Conservation (phyloP, 2,888 invertebrate species). For the Schrankia costaestrigalis region DNA sequence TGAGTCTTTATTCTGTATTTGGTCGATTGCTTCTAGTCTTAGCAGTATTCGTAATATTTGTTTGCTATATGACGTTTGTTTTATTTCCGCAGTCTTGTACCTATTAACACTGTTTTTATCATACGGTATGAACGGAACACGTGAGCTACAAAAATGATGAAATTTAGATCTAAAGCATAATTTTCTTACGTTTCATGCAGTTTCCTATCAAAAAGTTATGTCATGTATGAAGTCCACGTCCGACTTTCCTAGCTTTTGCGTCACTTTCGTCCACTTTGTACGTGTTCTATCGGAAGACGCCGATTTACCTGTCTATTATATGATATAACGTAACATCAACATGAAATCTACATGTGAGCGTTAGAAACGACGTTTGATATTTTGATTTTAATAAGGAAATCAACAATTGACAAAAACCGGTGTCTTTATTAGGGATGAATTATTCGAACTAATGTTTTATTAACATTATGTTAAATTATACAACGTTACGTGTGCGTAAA, state of each 20-base stretch:
- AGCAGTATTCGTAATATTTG: slow-evolving; percentile 4
- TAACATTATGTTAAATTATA: neutral
- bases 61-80: slow-evolving; percentile 2
- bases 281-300: slow-evolving; percentile 37
- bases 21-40: slow-evolving; percentile 7
- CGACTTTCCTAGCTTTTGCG: slow-evolving; percentile 40
- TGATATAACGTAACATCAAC: slow-evolving; percentile 29
- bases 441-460: neutral
- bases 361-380: neutral
- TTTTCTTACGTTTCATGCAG: slow-evolving; percentile 18
- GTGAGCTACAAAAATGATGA: slow-evolving; percentile 3
- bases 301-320: slow-evolving; percentile 32
- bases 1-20: slow-evolving; percentile 17
- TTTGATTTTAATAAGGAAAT: slow-evolving; percentile 8
- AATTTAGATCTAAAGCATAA: slow-evolving; percentile 1
- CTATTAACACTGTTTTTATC: slow-evolving; percentile 15
- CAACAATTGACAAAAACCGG: slow-evolving; percentile 3
- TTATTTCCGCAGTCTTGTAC: slow-evolving; percentile 19
- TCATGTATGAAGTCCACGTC: slow-evolving; percentile 36
- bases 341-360: slow-evolving; percentile 14
- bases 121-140: slow-evolving; percentile 3
- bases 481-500: neutral
- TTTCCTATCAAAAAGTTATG: slow-evolving; percentile 34
- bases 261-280: slow-evolving; percentile 33
- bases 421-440: slow-evolving; percentile 4